Conservation (phyloP, 2,888 invertebrate species). For the Calameuta pallipes region DNA sequence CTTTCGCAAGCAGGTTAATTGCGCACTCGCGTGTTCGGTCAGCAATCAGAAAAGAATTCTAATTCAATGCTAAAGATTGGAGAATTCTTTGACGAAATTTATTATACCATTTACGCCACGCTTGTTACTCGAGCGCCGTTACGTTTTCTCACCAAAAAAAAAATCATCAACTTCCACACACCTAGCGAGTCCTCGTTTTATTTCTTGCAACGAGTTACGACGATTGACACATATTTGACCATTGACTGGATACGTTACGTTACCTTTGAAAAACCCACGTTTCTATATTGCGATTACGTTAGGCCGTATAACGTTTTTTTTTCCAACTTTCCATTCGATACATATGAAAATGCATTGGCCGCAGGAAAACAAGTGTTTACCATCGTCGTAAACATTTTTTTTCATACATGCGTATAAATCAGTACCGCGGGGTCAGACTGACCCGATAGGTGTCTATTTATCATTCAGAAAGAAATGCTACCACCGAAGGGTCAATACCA, state of each 20-base stretch:
- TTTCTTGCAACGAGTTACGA: neutral
- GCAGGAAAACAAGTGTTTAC: neutral
- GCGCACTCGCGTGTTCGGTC: conserved; percentile 3
- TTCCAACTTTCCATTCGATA: neutral
- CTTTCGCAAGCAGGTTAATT: conserved; percentile 6
- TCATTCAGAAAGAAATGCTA: too few species aligned
- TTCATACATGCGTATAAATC: too few species aligned
- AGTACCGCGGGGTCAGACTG: too few species aligned
- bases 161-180: neutral
- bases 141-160: neutral
- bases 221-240: neutral
- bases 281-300: neutral
- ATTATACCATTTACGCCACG: neutral
- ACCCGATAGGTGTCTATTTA: too few species aligned
- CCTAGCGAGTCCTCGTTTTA: neutral
- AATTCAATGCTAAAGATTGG: neutral
- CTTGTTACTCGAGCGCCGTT: neutral
- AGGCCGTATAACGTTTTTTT: neutral
- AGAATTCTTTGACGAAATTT: neutral
- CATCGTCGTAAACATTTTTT: too few species aligned
- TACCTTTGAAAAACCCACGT: neutral
- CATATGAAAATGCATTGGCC: too few species aligned
- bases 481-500: too few species aligned
- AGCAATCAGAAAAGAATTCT: conserved; percentile 2
- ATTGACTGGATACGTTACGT: neutral